phyloP scores from a whole-genome alignment of 23 tunicate species.

The Styela plicata region DNA sequence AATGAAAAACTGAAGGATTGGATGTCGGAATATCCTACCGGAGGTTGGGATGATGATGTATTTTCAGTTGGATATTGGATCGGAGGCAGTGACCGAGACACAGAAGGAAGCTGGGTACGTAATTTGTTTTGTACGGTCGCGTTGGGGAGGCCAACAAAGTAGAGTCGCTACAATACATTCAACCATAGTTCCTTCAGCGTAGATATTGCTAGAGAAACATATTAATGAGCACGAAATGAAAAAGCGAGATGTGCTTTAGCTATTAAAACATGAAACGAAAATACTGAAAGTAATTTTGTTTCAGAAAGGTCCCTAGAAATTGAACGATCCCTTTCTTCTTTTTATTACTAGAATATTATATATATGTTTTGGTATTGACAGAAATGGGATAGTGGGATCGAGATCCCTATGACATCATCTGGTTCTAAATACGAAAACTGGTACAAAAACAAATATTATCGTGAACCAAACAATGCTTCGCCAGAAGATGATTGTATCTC shows the following conservation, averaged over 20 bases:
- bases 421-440: conserved; percentile 16
- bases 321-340: too few species aligned
- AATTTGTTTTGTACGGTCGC: background rate
- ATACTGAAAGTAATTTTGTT: too few species aligned
- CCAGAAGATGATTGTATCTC: conserved; percentile 4
- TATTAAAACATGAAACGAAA: too few species aligned
- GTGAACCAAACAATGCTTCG: conserved; percentile 4
- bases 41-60: background rate
- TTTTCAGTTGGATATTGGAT: conserved; percentile 25
- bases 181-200: too few species aligned
- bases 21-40: background rate
- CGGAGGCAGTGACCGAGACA: conserved; percentile 11
- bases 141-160: too few species aligned
- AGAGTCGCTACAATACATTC: too few species aligned
- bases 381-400: conserved; percentile 22
- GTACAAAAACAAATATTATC: background rate
- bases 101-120: conserved; percentile 29
- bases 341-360: background rate
- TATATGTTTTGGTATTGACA: background rate
- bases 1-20: background rate
- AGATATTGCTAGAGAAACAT: too few species aligned
- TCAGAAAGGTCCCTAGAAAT: too few species aligned
- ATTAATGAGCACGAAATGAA: too few species aligned
- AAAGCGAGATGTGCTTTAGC: too few species aligned
- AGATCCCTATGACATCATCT: background rate